Conservation (phyloP, 2,888 invertebrate species). For the Ormyrus nitidulus region DNA sequence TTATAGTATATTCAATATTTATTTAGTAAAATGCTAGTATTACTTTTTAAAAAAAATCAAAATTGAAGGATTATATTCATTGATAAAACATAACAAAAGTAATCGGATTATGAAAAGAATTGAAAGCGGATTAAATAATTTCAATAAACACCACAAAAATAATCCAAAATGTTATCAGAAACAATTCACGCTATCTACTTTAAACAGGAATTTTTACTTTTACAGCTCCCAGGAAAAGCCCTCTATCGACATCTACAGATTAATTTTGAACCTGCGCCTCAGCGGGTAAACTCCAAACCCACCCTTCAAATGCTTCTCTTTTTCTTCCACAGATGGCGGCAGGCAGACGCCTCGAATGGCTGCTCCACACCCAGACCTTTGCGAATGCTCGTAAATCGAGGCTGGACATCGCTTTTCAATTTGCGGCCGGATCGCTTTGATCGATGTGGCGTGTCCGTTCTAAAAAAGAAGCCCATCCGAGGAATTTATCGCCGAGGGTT, state of each 20-base stretch:
- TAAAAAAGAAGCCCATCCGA: constrained; percentile 7
- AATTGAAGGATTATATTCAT: too few relatives aligned
- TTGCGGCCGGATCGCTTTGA: constrained; percentile 53
- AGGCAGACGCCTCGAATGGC: background rate
- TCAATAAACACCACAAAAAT: background rate
- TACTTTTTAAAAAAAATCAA: too few relatives aligned
- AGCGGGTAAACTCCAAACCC: background rate
- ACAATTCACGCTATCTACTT: too few relatives aligned
- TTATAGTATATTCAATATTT: too few relatives aligned
- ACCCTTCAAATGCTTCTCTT: background rate
- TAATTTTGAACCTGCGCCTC: background rate
- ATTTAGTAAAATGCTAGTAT: too few relatives aligned
- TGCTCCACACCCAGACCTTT: background rate
- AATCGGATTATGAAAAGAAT: too few relatives aligned
- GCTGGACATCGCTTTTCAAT: constrained; percentile 51
- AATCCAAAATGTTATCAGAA: too few relatives aligned
- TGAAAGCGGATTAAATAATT: background rate
- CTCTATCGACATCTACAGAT: constrained; percentile 4
- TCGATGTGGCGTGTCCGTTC: constrained; percentile 37
- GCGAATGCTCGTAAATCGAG: constrained; percentile 29
- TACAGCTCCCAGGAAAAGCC: background rate
- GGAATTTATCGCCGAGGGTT: constrained; percentile 28
- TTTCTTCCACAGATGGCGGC: constrained; percentile 37
- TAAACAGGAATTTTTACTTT: too few relatives aligned
- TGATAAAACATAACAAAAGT: too few relatives aligned